phyloP scores from a whole-genome alignment of 1,140 invertebrate species.

The Diorhabda elongata region DNA sequence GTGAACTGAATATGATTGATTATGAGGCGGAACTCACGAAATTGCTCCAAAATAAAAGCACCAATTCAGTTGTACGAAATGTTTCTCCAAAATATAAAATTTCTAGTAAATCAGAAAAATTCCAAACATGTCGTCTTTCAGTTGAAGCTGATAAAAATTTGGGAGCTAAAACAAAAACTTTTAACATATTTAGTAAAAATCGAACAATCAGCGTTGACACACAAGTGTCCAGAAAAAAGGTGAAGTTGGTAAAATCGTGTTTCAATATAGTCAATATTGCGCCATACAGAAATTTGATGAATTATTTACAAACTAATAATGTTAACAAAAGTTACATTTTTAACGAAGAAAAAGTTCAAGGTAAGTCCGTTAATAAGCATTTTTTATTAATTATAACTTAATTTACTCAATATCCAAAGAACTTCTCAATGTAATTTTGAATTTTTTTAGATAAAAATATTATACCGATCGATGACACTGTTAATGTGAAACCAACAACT shows the following conservation, averaged over 20 bases:
- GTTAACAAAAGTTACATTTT: background rate
- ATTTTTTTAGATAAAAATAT: background rate
- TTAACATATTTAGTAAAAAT: background rate
- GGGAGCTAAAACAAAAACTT: background rate
- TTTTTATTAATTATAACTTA: background rate
- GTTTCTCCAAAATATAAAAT: background rate
- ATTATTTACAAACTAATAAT: background rate
- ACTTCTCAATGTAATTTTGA: too few species aligned
- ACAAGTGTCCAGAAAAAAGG: background rate
- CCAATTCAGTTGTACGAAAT: background rate
- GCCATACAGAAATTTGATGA: background rate
- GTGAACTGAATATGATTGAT: background rate
- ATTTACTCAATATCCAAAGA: too few species aligned
- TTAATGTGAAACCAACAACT: slow-evolving; percentile 7
- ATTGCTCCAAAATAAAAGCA: background rate
- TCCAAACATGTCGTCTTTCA: background rate
- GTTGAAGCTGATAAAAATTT: background rate
- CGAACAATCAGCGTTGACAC: background rate
- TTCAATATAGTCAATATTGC: slow-evolving; percentile 11
- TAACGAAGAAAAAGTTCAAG: background rate
- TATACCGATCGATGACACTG: background rate
- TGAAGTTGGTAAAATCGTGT: slow-evolving; percentile 1
- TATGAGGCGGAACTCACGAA: background rate
- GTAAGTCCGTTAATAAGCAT: background rate
- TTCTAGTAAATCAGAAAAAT: background rate